Evolutionary conservation across 2,797 vertebrate species (phyloP), one percentile per base, ranked within the genome.

Genomic region (Aldrovandia affinis): DNA sequence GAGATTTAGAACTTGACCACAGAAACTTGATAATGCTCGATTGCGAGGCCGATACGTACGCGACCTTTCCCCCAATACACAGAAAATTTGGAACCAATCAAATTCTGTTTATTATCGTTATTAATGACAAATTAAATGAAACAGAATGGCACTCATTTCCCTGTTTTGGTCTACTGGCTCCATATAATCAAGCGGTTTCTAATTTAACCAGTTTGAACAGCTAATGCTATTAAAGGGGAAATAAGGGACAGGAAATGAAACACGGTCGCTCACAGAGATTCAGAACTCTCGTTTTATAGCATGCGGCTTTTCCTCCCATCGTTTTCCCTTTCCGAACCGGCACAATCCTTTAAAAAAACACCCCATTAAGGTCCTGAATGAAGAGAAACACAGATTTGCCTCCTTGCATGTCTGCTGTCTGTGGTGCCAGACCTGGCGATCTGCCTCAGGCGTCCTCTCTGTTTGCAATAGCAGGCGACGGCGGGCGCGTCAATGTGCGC

Each of bases 171-270:
- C 36, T 44, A 44, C 39, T 75, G 7, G 73, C 20, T 77, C 39
- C 25, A 10, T 6, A 42, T 75, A 25, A 44, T 47, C 65, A 36
- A 70, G n/a, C 73, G 47, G 73, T 77, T 77, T 79, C 10, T 54
- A 79, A 52, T 79, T 52, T 79, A 52, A 52, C 4, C 18, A 42
- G 47, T 20, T 78, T n/a, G n/a, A 15, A 30, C 1, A 52, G 50
- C 9, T 55, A 79, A 79, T 52, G 47, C 14, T 30, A 15, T 18
- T 30, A 30, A 52, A 54, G 50, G n/a, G n/a, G 30, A 78, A 79
- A 20, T 10, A 52, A 79, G 28, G 50, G 28, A 33, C 77, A 52
- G 77, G 77, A 79, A 79, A 79, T 54, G 47, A 79, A 79, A 79
- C n/a, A 54, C 50, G n/a, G 44, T 52, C 28, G n/a, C 44, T 52